Percentiles rank a stretch among this genome's conserved stretches.
Evolutionary conservation across 2,113 vertebrate species (phyloP).

Genomic region (Ginglymostoma cirratum): DNA sequence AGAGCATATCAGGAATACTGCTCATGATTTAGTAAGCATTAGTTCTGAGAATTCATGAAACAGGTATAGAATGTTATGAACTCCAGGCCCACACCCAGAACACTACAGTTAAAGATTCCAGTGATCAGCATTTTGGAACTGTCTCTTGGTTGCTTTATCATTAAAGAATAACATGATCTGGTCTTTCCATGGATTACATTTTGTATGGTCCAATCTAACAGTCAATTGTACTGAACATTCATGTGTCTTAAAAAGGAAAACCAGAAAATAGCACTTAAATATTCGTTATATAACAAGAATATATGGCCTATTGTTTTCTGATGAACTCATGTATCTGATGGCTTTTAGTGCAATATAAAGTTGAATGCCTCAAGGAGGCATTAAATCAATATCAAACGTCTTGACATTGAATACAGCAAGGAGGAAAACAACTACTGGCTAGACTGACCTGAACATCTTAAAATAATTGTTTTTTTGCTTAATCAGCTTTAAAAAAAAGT

Average conservation of each 20-base stretch:
- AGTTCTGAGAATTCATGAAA: not conserved
- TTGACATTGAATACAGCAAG: not conserved
- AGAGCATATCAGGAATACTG: not conserved
- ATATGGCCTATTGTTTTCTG: not conserved
- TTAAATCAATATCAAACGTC: not conserved
- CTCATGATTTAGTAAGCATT: not conserved
- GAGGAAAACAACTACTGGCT: no score
- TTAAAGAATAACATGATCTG: not conserved
- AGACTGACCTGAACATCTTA: slow-evolving; percentile 33
- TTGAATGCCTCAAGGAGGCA: not conserved
- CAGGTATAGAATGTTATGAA: not conserved
- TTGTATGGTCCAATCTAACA: not conserved
- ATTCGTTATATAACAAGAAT: not conserved
- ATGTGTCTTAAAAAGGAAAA: not conserved
- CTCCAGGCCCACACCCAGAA: not conserved
- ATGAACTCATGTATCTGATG: not conserved
- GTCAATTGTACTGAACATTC: not conserved
- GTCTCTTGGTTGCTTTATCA: not conserved
- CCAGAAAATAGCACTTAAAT: not conserved
- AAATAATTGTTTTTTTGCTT: slow-evolving; percentile 32
- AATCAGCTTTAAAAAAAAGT: slow-evolving; percentile 35
- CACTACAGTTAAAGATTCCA: not conserved
- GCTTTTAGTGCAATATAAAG: not conserved
- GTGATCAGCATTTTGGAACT: not conserved
- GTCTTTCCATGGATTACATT: not conserved